A percentile compares a stretch with the other conserved stretches of the same genome.
Conservation (phyloP, 1,140 invertebrate species). For the Trichonephila inaurata region DNA sequence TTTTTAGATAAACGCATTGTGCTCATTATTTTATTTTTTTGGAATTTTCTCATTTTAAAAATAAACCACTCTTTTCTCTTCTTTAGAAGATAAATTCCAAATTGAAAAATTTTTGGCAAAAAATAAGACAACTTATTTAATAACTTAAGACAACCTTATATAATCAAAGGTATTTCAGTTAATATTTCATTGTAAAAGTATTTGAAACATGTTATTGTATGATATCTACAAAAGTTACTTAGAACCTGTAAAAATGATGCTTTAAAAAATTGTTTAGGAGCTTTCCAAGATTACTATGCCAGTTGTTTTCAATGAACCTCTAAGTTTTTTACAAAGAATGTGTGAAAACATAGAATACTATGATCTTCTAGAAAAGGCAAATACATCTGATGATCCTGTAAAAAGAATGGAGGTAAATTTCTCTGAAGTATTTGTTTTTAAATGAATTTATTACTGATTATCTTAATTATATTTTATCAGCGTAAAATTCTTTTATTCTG, state of each 20-base stretch:
- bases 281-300: constrained; percentile 99
- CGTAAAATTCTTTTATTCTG: too few species aligned
- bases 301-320: constrained; percentile 97
- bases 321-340: constrained; percentile 96
- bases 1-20: too few species aligned
- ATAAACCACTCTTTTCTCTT: too few species aligned
- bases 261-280: constrained; percentile 83
- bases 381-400: constrained; percentile 88
- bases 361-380: constrained; percentile 89
- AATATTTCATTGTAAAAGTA: background rate
- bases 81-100: too few species aligned
- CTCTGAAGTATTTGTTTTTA: background rate
- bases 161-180: background rate
- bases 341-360: constrained; percentile 97
- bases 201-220: too few species aligned
- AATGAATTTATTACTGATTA: too few species aligned
- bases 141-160: background rate
- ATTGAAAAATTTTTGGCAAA: too few species aligned
- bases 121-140: too few species aligned
- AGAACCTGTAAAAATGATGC: background rate
- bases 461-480: too few species aligned
- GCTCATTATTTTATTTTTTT: too few species aligned
- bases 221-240: too few species aligned
- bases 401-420: constrained; percentile 84
- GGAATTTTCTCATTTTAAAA: too few species aligned